Evolutionary conservation across 2,113 vertebrate genomes (phyloP).

Genomic region (Candoia aspera): DNA sequence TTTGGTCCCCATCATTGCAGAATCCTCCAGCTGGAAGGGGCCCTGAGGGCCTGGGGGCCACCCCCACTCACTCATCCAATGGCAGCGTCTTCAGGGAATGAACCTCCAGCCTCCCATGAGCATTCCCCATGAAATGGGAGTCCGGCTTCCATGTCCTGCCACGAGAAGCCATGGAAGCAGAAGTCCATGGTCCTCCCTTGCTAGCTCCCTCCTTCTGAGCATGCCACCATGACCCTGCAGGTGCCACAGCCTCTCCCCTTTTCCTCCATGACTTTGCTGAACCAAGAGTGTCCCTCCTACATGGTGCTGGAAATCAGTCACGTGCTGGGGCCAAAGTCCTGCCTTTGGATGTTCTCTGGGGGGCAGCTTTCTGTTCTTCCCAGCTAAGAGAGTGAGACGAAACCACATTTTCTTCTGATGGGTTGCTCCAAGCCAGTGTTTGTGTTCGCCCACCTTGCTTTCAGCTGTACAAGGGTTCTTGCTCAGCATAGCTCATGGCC

Average conservation of each 20-base stretch:
- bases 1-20: too few relatives aligned
- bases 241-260: not conserved
- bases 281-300: not conserved
- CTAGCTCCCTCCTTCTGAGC: not conserved
- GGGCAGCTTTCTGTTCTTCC: not conserved
- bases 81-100: not conserved
- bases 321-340: not conserved
- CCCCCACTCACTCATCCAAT: not conserved
- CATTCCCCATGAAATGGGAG: not conserved
- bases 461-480: not conserved
- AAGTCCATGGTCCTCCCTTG: not conserved
- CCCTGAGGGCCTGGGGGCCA: too few relatives aligned
- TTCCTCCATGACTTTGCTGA: not conserved
- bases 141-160: not conserved
- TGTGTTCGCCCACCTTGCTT: not conserved
- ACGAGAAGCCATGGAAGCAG: not conserved
- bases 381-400: too few relatives aligned
- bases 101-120: not conserved
- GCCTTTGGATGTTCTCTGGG: not conserved
- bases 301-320: accelerated
- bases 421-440: not conserved
- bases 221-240: not conserved
- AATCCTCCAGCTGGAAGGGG: too few relatives aligned
- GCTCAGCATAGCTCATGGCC: too few relatives aligned
- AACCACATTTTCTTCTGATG: not conserved